Conservation (phyloP, 2,797 vertebrate genomes). For the Falco cherrug region DNA sequence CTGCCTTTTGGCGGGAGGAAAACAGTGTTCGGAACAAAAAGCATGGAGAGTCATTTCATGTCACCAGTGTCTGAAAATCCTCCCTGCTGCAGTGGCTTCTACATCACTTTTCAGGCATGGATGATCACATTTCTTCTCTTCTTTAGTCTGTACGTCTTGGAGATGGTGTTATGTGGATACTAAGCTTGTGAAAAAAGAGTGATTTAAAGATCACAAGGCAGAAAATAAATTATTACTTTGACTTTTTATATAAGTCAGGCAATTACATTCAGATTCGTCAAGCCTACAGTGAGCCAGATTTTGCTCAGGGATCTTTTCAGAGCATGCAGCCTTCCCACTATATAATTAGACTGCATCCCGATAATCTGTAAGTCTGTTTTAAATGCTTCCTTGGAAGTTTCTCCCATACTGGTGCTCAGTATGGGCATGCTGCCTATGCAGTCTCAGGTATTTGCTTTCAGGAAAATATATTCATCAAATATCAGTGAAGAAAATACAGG, state of each 20-base stretch:
- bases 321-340: not conserved
- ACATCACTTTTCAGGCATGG: not conserved
- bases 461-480: not conserved
- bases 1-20: not conserved
- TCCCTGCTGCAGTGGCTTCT: not conserved
- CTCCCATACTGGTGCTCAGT: not conserved
- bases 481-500: not conserved
- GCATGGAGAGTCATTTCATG: not conserved
- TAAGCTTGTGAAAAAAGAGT: not conserved
- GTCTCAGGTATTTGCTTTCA: not conserved
- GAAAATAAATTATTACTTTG: not conserved
- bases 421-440: not conserved
- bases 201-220: not conserved
- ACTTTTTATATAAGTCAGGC: not conserved
- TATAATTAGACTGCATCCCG: not conserved
- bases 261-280: not conserved
- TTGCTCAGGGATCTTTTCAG: not conserved
- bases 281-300: not conserved
- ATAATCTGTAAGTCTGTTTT: not conserved
- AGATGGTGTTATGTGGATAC: not conserved
- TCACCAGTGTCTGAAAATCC: not conserved
- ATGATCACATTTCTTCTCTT: not conserved
- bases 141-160: not conserved
- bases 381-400: not conserved
- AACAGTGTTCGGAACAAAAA: not conserved